phyloP scores from a whole-genome alignment of 1,140 invertebrate genomes.

The Drosophila erecta region DNA sequence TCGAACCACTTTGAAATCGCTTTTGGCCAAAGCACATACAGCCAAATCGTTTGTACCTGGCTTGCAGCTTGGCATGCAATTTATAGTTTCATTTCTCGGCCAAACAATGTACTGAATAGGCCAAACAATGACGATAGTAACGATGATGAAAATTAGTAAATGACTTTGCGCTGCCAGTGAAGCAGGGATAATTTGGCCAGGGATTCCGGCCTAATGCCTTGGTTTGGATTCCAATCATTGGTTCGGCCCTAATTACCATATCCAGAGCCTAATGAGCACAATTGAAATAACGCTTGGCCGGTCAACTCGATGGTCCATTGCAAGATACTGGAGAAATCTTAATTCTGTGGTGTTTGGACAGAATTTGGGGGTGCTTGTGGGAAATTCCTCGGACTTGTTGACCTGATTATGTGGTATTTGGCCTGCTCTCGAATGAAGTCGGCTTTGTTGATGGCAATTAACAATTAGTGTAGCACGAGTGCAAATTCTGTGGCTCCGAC shows the following conservation, averaged over 20 bases:
- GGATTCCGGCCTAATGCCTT: slow-evolving; percentile 17
- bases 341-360: slow-evolving; percentile 6
- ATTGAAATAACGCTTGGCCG: slow-evolving; percentile 34
- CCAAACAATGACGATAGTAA: background rate
- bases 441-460: slow-evolving; percentile 16
- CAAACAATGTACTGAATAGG: slow-evolving; percentile 12
- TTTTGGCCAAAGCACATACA: background rate
- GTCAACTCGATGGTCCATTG: slow-evolving; percentile 12
- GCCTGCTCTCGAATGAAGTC: slow-evolving; percentile 12
- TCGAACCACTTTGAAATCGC: background rate
- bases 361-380: slow-evolving; percentile 10
- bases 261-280: slow-evolving; percentile 45
- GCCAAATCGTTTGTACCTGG: background rate
- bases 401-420: slow-evolving; percentile 22
- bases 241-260: slow-evolving; percentile 27
- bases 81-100: slow-evolving; percentile 32
- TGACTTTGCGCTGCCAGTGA: slow-evolving; percentile 10
- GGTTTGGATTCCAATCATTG: slow-evolving; percentile 6
- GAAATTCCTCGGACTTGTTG: slow-evolving; percentile 27
- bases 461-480: slow-evolving; percentile 37
- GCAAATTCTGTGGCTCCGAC: slow-evolving; percentile 7
- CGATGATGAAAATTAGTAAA: slow-evolving; percentile 18
- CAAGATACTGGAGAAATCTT: slow-evolving; percentile 32
- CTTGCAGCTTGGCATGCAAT: slow-evolving; percentile 5
- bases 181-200: slow-evolving; percentile 18